A percentile compares a stretch with the other conserved stretches of the same genome.
Evolutionary conservation across 2,113 vertebrate genomes (phyloP).

Genomic region (Anolis carolinensis): DNA sequence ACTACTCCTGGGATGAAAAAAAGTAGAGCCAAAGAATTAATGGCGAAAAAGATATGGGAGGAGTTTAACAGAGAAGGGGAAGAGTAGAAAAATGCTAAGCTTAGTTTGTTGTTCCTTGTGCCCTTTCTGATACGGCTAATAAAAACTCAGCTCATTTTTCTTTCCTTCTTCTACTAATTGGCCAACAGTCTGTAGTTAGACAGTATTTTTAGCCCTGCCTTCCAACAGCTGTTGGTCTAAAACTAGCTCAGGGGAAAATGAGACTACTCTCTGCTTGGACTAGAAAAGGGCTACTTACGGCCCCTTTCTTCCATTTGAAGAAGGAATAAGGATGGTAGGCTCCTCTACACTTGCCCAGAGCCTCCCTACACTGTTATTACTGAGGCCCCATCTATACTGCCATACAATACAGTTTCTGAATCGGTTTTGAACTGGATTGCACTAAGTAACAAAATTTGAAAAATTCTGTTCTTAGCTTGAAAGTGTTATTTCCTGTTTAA

Average conservation of each 20-base stretch:
- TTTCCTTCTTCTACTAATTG: background rate
- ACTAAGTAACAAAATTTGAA: too few relatives aligned
- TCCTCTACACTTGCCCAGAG: too few relatives aligned
- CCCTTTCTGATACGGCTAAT: background rate
- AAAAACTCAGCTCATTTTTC: background rate
- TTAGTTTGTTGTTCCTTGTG: too few relatives aligned
- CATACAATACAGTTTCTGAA: too few relatives aligned
- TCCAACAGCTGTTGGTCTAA: background rate
- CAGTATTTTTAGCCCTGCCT: background rate
- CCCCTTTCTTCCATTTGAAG: background rate
- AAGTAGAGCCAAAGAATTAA: background rate
- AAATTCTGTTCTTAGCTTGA: too few relatives aligned
- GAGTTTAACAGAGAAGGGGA: background rate
- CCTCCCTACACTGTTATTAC: too few relatives aligned
- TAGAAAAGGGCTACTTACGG: background rate
- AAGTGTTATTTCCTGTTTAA: too few relatives aligned
- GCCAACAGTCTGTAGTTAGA: too few relatives aligned
- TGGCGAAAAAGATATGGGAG: background rate
- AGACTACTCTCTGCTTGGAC: background rate
- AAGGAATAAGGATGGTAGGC: too few relatives aligned
- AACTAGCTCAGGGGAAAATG: background rate
- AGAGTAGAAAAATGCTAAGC: accelerated
- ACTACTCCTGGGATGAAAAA: background rate
- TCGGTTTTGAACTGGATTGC: too few relatives aligned
- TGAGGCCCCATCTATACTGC: too few relatives aligned